Conservation (phyloP, 2,113 vertebrate genomes). For the Urocolius indicus region DNA sequence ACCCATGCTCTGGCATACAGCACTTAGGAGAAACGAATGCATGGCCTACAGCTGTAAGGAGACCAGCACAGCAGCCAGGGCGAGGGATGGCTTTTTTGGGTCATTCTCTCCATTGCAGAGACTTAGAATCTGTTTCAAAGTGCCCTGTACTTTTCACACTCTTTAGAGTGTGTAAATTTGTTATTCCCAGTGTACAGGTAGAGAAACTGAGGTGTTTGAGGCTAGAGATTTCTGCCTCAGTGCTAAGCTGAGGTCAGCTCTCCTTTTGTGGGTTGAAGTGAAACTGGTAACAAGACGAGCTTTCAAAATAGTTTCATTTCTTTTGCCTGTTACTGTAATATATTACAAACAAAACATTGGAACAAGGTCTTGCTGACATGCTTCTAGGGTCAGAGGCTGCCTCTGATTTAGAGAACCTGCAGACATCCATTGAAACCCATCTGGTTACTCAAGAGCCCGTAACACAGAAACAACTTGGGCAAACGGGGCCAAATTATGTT, state of each 20-base stretch:
- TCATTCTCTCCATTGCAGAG: neutral
- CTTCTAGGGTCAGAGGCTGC: constrained; percentile 17
- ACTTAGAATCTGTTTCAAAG: neutral
- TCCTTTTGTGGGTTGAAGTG: constrained; percentile 39
- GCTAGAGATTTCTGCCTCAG: neutral
- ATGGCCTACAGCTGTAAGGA: neutral
- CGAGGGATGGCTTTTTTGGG: neutral
- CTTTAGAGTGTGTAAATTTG: neutral
- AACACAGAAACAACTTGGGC: neutral
- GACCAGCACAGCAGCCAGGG: neutral
- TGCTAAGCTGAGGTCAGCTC: neutral
- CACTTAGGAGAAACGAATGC: neutral
- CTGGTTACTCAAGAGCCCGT: neutral
- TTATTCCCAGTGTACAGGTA: neutral
- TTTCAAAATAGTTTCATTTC: constrained; percentile 34
- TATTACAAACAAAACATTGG: constrained; percentile 29
- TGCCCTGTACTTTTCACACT: neutral
- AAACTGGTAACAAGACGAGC: constrained; percentile 22
- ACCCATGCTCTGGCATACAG: neutral
- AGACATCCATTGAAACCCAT: constrained; percentile 14
- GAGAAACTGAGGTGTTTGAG: neutral
- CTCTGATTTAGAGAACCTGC: neutral
- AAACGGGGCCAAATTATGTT: neutral
- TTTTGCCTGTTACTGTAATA: constrained; percentile 24
- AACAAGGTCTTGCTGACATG: neutral